phyloP scores from a whole-genome alignment of 1,140 invertebrate species.

The Psix sp. region DNA sequence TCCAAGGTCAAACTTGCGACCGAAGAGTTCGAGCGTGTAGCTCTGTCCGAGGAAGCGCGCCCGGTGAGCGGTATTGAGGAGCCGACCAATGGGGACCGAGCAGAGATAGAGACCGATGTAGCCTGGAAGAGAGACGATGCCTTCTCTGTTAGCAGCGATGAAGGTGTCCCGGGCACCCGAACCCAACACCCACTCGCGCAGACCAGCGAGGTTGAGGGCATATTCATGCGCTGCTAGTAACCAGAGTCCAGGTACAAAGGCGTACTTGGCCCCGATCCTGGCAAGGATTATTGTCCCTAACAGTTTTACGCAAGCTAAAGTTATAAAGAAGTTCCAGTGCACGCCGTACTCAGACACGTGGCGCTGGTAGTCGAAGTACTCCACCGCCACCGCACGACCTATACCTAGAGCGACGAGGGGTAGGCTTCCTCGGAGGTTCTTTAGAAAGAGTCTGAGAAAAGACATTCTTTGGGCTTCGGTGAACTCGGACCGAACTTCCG shows the following conservation, averaged over 20 bases:
- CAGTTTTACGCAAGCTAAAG: conserved; percentile 89
- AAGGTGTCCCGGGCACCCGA: conserved; percentile 79
- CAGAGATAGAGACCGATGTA: conserved; percentile 90
- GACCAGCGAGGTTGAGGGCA: conserved; percentile 78
- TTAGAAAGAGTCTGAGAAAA: conserved; percentile 36
- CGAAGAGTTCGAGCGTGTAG: conserved; percentile 56
- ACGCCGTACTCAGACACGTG: conserved; percentile 94
- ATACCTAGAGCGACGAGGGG: conserved; percentile 85
- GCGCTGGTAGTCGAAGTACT: conserved; percentile 87
- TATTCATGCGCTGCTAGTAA: conserved; percentile 84
- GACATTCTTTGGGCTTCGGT: conserved; percentile 64
- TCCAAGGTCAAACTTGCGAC: conserved; percentile 57
- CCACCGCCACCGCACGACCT: conserved; percentile 81
- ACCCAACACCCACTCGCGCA: conserved; percentile 86
- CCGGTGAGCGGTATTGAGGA: conserved; percentile 75
- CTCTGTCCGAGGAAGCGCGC: neutral
- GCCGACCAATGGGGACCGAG: conserved; percentile 82
- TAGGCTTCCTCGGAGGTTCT: conserved; percentile 69
- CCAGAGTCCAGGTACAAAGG: conserved; percentile 76
- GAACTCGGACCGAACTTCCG: conserved; percentile 74
- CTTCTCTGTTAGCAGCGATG: conserved; percentile 92
- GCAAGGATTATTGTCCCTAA: conserved; percentile 80
- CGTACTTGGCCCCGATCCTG: conserved; percentile 72
- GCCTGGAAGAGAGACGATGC: conserved; percentile 88
- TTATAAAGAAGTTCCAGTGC: conserved; percentile 99